A percentile compares a stretch with the other conserved stretches of the same genome.
Evolutionary conservation across 2,113 vertebrate genomes (phyloP).

Genomic region (Bos indicus): DNA sequence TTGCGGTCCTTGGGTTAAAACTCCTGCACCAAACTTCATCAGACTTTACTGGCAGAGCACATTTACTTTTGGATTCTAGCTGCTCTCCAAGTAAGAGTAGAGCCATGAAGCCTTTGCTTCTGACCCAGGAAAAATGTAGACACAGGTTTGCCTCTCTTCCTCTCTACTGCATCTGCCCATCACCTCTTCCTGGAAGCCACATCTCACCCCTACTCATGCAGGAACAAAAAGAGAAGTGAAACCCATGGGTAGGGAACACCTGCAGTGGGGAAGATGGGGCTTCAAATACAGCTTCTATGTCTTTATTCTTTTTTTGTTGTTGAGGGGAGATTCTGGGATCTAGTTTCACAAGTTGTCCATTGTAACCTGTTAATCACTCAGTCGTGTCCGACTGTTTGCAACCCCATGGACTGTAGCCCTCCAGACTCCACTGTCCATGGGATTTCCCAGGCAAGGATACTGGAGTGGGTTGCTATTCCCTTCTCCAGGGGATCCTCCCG

Average conservation of each 20-base stretch:
- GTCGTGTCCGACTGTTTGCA: background rate
- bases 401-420: background rate
- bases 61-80: background rate
- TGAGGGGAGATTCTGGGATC: background rate
- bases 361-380: background rate
- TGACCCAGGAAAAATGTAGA: background rate
- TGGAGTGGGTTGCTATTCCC: background rate
- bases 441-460: background rate
- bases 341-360: background rate
- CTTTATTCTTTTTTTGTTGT: background rate
- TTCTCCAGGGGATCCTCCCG: background rate
- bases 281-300: background rate
- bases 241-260: background rate
- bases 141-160: background rate
- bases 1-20: background rate
- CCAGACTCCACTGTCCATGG: background rate
- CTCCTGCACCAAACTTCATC: background rate
- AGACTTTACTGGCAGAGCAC: background rate
- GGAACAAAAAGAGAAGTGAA: background rate
- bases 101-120: background rate
- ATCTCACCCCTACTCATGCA: background rate
- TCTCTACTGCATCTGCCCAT: background rate
- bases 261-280: background rate
- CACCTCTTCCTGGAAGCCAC: background rate
- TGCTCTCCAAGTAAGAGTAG: background rate